These are phyloP conservation scores for Hololepta plana DNA, from an alignment of 2,888 invertebrate genomes.

Conservation along the genomic window DNA sequence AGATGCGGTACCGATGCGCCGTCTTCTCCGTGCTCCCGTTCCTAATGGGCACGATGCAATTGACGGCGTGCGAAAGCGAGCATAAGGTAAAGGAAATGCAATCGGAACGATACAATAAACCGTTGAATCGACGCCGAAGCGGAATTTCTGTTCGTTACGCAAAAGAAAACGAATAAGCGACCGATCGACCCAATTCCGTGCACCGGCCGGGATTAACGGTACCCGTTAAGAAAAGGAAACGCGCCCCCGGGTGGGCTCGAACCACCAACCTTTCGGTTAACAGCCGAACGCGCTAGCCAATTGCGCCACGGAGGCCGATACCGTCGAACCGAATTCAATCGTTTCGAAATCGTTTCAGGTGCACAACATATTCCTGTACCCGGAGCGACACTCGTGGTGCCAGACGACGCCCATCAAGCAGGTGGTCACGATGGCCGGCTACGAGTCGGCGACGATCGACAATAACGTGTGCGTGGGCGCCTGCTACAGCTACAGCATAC, in stretches of 20 bases:
- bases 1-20: constrained; percentile 11
- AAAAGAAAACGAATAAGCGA: no score
- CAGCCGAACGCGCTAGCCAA: constrained; percentile 96
- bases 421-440: constrained; percentile 45
- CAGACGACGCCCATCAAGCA: constrained; percentile 49
- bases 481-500: constrained; percentile 52
- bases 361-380: constrained; percentile 50
- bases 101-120: no score
- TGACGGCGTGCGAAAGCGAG: constrained; percentile 15
- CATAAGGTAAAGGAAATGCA: constrained; percentile 18
- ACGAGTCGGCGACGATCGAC: constrained; percentile 42
- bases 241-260: constrained; percentile 95
- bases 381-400: constrained; percentile 53
- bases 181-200: no score
- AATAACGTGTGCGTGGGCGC: constrained; percentile 55
- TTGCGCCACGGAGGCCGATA: constrained; percentile 90
- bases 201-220: no score
- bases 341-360: constrained; percentile 35
- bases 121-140: no score
- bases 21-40: constrained; percentile 9
- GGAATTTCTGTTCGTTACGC: no score
- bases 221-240: no score
- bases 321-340: no score
- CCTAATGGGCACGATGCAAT: constrained; percentile 11
- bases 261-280: constrained; percentile 99